Conservation (phyloP, 2,888 invertebrate species). For the Ophraella communa region DNA sequence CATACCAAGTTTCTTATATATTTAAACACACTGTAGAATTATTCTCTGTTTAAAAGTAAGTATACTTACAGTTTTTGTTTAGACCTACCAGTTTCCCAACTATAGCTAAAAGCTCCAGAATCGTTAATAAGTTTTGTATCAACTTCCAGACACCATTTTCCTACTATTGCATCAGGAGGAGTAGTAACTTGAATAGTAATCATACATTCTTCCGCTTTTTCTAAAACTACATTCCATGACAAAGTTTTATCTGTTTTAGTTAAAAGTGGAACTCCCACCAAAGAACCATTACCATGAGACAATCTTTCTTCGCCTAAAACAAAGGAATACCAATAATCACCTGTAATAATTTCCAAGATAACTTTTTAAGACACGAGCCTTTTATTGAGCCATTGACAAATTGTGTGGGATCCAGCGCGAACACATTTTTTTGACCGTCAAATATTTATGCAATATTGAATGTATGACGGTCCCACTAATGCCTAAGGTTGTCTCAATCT, state of each 20-base stretch:
- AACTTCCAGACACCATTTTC: constrained; percentile 84
- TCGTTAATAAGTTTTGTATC: constrained; percentile 77
- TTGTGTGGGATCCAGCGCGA: too few relatives aligned
- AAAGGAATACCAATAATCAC: too few relatives aligned
- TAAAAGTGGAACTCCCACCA: constrained; percentile 76
- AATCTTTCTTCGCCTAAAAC: constrained; percentile 75
- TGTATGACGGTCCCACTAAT: too few relatives aligned
- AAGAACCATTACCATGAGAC: constrained; percentile 79
- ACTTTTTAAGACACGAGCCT: too few relatives aligned
- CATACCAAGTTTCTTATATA: too few relatives aligned
- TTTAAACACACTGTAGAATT: too few relatives aligned
- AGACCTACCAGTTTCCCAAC: constrained; percentile 79
- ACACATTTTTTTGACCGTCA: too few relatives aligned
- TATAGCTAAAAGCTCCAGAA: constrained; percentile 72
- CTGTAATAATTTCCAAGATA: too few relatives aligned
- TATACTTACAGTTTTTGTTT: constrained; percentile 27
- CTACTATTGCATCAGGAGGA: constrained; percentile 75
- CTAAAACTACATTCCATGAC: constrained; percentile 78
- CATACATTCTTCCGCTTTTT: constrained; percentile 69
- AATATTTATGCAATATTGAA: too few relatives aligned
- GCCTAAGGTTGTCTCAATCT: too few relatives aligned
- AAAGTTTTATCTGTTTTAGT: constrained; percentile 68
- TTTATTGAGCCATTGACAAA: too few relatives aligned
- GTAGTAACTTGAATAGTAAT: constrained; percentile 73
- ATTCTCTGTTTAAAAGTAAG: too few relatives aligned